Evolutionary conservation across 2,113 vertebrate species (phyloP).

Genomic region (Mastomys coucha): DNA sequence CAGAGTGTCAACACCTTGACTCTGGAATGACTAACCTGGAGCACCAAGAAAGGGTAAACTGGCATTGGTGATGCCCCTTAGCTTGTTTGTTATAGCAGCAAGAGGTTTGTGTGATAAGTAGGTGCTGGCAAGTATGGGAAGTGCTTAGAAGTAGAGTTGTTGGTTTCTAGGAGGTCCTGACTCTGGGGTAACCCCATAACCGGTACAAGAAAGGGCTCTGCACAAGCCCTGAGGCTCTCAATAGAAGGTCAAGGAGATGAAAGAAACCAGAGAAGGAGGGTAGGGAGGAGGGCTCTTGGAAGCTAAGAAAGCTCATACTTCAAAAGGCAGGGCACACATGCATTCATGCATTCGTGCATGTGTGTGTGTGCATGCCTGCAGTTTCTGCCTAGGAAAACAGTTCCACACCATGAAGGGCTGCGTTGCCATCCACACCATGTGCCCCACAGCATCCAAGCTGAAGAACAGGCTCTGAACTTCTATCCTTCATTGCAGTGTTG

Average conservation of each 20-base stretch:
- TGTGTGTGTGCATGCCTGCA: neutral
- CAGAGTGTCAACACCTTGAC: neutral
- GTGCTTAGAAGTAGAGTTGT: too few relatives aligned
- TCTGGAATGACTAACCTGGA: neutral
- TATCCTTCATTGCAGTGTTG: neutral
- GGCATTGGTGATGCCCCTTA: accelerated
- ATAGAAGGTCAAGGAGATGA: neutral
- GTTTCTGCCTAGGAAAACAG: neutral
- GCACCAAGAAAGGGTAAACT: neutral
- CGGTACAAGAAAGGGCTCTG: neutral
- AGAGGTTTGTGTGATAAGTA: too few relatives aligned
- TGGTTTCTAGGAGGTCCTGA: neutral
- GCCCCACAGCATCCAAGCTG: neutral
- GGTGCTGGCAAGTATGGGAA: accelerated
- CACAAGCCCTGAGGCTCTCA: neutral
- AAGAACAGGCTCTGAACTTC: neutral
- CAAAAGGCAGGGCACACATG: neutral
- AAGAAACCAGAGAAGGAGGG: neutral
- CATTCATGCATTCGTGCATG: accelerated
- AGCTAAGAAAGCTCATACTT: neutral
- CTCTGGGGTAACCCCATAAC: too few relatives aligned
- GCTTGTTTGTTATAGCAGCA: neutral
- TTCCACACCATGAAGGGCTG: neutral
- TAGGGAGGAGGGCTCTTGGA: neutral
- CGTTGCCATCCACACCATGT: neutral